Evolutionary conservation across 2,888 invertebrate genomes (phyloP), one percentile per base, ranked within the genome.

Genomic region (Drosophila percnosoma): DNA sequence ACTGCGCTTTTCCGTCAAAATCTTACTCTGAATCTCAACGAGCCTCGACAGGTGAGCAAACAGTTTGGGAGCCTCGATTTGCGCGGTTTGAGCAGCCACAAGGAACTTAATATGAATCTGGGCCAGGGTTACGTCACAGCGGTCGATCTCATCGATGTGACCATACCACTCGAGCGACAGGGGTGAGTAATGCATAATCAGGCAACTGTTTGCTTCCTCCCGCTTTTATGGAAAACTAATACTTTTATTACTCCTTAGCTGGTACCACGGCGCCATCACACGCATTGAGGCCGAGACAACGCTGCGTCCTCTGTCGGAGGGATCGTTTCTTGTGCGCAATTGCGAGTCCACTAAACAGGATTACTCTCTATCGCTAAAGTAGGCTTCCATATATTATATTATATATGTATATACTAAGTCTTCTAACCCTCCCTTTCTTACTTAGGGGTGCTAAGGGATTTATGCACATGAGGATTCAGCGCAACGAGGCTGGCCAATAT

Each of bases 381-480:
- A 94, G 95, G 97, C 95, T 15, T 6, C 40, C 4, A 21, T 8
- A 29, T n/a, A 4, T 40, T 24, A 4, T 4, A 8, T 8, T 2
- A 7, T 3, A 33, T 4, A 2, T 15, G 13, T 18, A 24, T 34
- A 10, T 13, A 11, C 11, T 7, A 11, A 45, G 24, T 15, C 45
- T 4, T 45, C 24, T 8, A 15, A 27, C 13, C 27, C 8, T 45
- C 24, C 52, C 29, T 31, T 7, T 34, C 5, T 93, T n/a, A 18
- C 21, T 2, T 93, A 99, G 99, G 94, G 98, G 98, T 91, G 97
- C 97, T 62, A 95, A 97, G 91, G 98, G 99, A 58, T 98, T 98
- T 91, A 98, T 99, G 97, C 99, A 99, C 93, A 98, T 99, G 97
- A 96, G 98, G 85, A 99, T 99, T 77, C 97, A 97, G 92, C 96